Percentiles rank a stretch among this genome's conserved stretches.
phyloP scores from a whole-genome alignment of 2,797 vertebrate genomes.

The Ctenochaetus hawaiiensis region DNA sequence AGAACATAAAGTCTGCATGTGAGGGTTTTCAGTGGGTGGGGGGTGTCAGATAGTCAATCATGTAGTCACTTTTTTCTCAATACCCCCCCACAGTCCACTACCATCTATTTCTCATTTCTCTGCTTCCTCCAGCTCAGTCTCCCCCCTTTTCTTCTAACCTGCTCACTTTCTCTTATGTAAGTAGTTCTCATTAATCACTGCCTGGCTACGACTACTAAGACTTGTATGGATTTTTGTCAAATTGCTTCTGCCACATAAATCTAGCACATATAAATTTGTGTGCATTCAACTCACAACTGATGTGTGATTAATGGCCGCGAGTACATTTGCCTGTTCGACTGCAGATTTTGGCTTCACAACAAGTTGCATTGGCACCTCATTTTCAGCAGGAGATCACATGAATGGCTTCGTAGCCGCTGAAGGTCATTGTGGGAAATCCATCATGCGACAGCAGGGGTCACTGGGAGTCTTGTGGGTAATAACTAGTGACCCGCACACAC shows the following conservation, averaged over 20 bases:
- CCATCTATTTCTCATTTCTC: slow-evolving; percentile 73
- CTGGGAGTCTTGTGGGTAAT: slow-evolving; percentile 50
- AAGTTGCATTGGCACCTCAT: slow-evolving; percentile 35
- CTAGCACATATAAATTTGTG: slow-evolving; percentile 74
- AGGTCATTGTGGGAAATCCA: slow-evolving; percentile 51
- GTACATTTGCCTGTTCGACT: slow-evolving; percentile 52
- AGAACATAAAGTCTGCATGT: slow-evolving; percentile 40
- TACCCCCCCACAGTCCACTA: slow-evolving; percentile 44
- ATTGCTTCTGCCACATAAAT: slow-evolving; percentile 81
- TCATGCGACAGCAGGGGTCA: slow-evolving; percentile 56
- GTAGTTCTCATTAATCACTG: slow-evolving; percentile 78
- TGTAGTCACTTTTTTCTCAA: slow-evolving; percentile 59
- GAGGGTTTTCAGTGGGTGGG: slow-evolving; percentile 5
- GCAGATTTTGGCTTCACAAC: slow-evolving; percentile 36
- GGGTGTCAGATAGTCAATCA: slow-evolving; percentile 65
- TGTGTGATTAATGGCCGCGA: slow-evolving; percentile 68
- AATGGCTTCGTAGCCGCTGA: slow-evolving; percentile 24
- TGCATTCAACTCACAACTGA: slow-evolving; percentile 71
- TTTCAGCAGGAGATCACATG: slow-evolving; percentile 7
- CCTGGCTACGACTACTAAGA: slow-evolving; percentile 56
- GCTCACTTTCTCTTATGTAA: slow-evolving; percentile 75
- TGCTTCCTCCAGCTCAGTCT: slow-evolving; percentile 62
- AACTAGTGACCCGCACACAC: slow-evolving; percentile 48
- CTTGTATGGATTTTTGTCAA: slow-evolving; percentile 80
- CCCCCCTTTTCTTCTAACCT: slow-evolving; percentile 50